Base-by-base conservation (phyloP, 2,888 invertebrate species). In the Perithous albicinctus region DNA sequence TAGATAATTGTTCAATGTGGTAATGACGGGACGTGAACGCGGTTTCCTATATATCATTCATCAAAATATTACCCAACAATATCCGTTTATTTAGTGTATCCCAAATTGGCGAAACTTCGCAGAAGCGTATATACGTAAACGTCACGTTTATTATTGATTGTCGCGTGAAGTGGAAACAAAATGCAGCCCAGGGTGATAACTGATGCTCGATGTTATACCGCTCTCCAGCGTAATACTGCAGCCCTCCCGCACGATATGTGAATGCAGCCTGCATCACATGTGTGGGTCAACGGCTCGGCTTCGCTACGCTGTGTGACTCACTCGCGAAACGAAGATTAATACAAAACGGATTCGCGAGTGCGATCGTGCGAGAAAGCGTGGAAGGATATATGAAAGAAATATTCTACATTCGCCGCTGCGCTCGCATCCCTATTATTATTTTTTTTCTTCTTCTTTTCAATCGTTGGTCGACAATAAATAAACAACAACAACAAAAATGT, bases 311-410 rank as follows among this genome's bases (percentile, higher is more conserved):
- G 23, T 15, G 41, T 38, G 41, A 32, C 74, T 43, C 29, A 29
- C 38, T 51, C 63, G 51, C 29, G 54, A 75, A 75, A 75, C 75
- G 66, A 66, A 80, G 80, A 76, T 76, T 76, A 61, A 76, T 72
- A 76, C 41, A 74, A 64, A 63, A 48, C 48, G 64, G 41, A 80
- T 61, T 48, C 35, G 63, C 54, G 43, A 59, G 32, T 35, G n/a
- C 26, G 54, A 54, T 26, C 54, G 59, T 35, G 38, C 48, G 46
- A 51, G 69, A 48, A 51, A 56, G 41, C 56, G 35, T 32, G 43
- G 38, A 41, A 41, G 29, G 56, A 79, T 41, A 63, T 67, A 61
- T 20, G 74, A 69, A 63, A 51, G 69, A 78, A 59, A 67, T 64
- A 78, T 78, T 59, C 72, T 59, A 20, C 67, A 51, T 63, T 20